phyloP scores from a whole-genome alignment of 2,113 vertebrate species.

The Anguilla rostrata region DNA sequence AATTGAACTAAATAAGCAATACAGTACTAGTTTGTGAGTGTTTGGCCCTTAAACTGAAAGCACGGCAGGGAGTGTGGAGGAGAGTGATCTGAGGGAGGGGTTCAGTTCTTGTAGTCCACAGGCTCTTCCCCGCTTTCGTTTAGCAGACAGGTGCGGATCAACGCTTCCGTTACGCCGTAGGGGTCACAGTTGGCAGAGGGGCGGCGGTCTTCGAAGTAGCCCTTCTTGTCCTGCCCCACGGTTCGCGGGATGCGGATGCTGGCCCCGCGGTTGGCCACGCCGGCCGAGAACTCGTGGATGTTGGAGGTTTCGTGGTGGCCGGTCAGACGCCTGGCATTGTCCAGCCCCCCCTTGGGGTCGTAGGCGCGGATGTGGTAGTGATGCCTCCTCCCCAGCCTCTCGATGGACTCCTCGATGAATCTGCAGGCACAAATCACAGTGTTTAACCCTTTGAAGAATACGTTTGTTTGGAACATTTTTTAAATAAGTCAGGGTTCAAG shows the following conservation, averaged over 20 bases:
- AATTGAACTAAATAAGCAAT: constrained; percentile 10
- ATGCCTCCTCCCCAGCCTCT: constrained; percentile 83
- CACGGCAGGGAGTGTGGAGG: neutral
- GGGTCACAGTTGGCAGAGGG: constrained; percentile 93
- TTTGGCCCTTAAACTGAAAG: constrained; percentile 19
- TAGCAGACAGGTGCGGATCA: constrained; percentile 88
- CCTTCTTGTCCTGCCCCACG: constrained; percentile 85
- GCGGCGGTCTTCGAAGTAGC: constrained; percentile 93
- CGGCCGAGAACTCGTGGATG: constrained; percentile 89
- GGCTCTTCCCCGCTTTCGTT: constrained; percentile 82
- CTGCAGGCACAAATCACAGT: constrained; percentile 55
- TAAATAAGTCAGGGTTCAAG: too few species aligned
- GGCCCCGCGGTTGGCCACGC: constrained; percentile 85
- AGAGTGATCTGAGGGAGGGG: neutral
- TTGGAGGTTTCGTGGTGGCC: constrained; percentile 88
- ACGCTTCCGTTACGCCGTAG: constrained; percentile 84
- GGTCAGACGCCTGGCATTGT: constrained; percentile 88
- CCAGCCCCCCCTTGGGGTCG: constrained; percentile 88
- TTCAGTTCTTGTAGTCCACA: constrained; percentile 79
- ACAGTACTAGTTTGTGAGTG: constrained; percentile 45
- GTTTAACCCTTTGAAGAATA: neutral
- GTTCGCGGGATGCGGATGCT: constrained; percentile 90
- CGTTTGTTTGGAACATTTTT: too few species aligned
- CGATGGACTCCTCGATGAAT: constrained; percentile 86
- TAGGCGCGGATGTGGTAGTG: constrained; percentile 89